Percentiles rank a stretch among this genome's conserved stretches.
These are phyloP conservation scores for Drosophila pandora DNA, from an alignment of 1,140 invertebrate species.

Conservation along the genomic window DNA sequence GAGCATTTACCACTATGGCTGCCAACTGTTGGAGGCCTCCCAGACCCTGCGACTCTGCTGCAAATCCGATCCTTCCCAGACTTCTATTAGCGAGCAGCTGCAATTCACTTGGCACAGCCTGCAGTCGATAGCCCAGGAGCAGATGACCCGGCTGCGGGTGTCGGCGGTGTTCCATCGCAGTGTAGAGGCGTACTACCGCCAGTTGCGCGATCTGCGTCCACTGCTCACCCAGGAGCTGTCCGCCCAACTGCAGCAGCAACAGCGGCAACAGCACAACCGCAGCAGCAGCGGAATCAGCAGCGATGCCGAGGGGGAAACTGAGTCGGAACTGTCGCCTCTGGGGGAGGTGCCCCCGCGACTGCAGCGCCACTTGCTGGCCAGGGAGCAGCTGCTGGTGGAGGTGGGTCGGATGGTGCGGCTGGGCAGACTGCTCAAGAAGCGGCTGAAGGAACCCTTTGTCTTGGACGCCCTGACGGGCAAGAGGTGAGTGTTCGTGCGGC, in stretches of 20 bases:
- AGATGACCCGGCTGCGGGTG: conserved; percentile 90
- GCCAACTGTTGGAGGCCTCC: conserved; percentile 90
- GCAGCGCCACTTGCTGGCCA: conserved; percentile 85
- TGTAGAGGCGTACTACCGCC: conserved; percentile 88
- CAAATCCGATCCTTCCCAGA: conserved; percentile 84
- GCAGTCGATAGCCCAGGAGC: conserved; percentile 89
- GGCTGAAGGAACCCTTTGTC: conserved; percentile 87
- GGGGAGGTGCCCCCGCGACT: conserved; percentile 61
- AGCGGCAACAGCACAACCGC: conserved; percentile 66
- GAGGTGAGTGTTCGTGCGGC: conserved; percentile 56
- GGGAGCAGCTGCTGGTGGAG: conserved; percentile 89
- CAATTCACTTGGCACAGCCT: conserved; percentile 89
- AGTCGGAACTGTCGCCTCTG: conserved; percentile 50
- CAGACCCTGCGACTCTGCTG: conserved; percentile 89
- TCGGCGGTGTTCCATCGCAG: conserved; percentile 91
- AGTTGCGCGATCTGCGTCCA: conserved; percentile 85
- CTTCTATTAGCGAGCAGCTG: conserved; percentile 83
- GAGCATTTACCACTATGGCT: conserved; percentile 92
- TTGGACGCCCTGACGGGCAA: conserved; percentile 76
- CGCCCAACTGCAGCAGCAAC: conserved; percentile 56
- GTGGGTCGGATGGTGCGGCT: conserved; percentile 90
- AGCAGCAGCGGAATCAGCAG: conserved; percentile 80
- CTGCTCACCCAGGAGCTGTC: conserved; percentile 84
- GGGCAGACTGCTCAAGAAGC: conserved; percentile 88
- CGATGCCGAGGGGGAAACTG: conserved; percentile 62